These are phyloP conservation scores for Caenorhabditis sinica DNA, from an alignment of 2,888 invertebrate genomes.

Conservation along the genomic window DNA sequence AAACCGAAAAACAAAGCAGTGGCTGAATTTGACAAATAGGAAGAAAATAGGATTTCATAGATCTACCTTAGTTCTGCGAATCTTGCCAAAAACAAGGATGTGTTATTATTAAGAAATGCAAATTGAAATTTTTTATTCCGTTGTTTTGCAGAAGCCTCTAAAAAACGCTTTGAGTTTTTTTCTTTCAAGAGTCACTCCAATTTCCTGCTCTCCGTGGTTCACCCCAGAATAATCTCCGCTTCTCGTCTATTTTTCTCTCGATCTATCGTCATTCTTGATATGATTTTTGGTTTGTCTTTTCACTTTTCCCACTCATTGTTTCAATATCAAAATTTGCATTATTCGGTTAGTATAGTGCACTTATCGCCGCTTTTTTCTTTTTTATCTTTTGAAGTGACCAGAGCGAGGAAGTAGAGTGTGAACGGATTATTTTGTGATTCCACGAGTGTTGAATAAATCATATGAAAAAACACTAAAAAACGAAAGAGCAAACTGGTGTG, in stretches of 20 bases:
- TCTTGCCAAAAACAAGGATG: too few species aligned
- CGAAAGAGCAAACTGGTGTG: neutral
- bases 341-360: conserved; percentile 44
- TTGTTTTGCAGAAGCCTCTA: too few species aligned
- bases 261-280: conserved; percentile 32
- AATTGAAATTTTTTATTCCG: too few species aligned
- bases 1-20: too few species aligned
- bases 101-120: too few species aligned
- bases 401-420: neutral
- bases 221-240: neutral
- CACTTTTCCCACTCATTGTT: conserved; percentile 46
- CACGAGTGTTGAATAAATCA: conserved; percentile 49
- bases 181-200: too few species aligned
- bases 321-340: conserved; percentile 52
- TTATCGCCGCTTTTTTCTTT: conserved; percentile 2
- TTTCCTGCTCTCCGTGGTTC: neutral
- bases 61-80: too few species aligned
- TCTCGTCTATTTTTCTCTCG: conserved; percentile 4
- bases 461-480: conserved; percentile 13
- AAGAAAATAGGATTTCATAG: too few species aligned
- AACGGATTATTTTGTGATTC: conserved; percentile 58
- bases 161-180: neutral
- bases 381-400: neutral
- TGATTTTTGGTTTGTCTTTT: conserved; percentile 46
- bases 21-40: too few species aligned